Conservation (phyloP, 2,113 vertebrate genomes). For the Boleophthalmus pectinirostris region DNA sequence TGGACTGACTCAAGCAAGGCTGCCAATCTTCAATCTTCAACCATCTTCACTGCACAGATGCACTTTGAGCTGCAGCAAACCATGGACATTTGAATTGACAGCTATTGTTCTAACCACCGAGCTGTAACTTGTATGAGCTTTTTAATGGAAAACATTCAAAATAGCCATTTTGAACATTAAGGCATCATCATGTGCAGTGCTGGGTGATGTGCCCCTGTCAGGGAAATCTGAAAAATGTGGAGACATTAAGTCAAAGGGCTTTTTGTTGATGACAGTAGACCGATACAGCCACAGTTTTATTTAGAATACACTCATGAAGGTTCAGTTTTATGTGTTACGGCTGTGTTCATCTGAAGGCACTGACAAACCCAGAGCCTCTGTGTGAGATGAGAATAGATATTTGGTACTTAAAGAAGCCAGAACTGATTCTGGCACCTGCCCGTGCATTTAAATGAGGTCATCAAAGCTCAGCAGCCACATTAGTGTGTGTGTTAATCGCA, state of each 20-base stretch:
- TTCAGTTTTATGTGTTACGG: not conserved
- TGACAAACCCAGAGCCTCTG: conserved; percentile 6
- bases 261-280: not conserved
- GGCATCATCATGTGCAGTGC: not conserved
- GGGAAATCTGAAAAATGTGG: not conserved
- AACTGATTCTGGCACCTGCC: conserved; percentile 44
- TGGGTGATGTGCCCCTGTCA: not conserved
- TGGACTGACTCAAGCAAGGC: too few relatives aligned
- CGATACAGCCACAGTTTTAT: not conserved
- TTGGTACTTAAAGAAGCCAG: conserved; percentile 29
- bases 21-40: too few relatives aligned
- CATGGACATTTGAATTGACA: not conserved
- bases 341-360: not conserved
- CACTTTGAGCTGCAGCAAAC: not conserved
- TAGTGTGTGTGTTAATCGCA: conserved; percentile 46
- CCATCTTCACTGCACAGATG: not conserved
- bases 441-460: conserved; percentile 69
- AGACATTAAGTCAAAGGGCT: not conserved
- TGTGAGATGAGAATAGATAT: conserved; percentile 8
- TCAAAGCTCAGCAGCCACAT: conserved; percentile 48
- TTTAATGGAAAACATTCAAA: not conserved
- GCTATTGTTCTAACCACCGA: not conserved
- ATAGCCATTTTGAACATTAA: not conserved
- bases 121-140: not conserved
- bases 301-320: not conserved